Base-by-base conservation (phyloP, 2,113 vertebrate genomes). In the Syngnathoides biaculeatus region DNA sequence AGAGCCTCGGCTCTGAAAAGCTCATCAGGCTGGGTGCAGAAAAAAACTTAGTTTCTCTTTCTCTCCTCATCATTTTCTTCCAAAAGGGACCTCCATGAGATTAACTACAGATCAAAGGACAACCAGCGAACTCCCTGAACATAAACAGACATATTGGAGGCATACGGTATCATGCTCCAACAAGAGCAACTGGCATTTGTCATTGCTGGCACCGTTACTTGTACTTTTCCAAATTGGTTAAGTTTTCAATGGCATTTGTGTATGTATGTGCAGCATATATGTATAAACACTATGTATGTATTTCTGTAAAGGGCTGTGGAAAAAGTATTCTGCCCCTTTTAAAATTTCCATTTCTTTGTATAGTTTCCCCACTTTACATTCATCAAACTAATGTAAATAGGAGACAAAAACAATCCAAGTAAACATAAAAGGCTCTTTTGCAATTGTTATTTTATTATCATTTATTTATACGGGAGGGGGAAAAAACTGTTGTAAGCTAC, bases 91-190 rank as follows among this genome's bases (percentile, higher is more conserved):
- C 55, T 66, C 71, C 1, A 6, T 67, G 68, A 86, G 75, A 89
- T 87, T 80, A 83, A 81, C 60, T 68, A 73, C 79, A 87, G 78
- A 84, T 88, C 80, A 85, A 67, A 65, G 67, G 70, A 72, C 78
- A 83, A 74, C 73, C 77, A 74, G 73, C 78, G 71, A 56, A 69
- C 67, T 78, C 77, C 60, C 70, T 72, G 79, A 74, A 80, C 68
- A 76, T 72, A 61, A 71, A 57, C 72, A 72, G 9, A 62, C 60
- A 62, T 43, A 22, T 24, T 61, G 58, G 22, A 24, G 19, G 39
- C 4, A n/a, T 72, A 45, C 68, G 9, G 43, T 45, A 7, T 58
- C 56, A 19, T n/a, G 30, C 64, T 15, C 3, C 14, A 60, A 60
- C 17, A 24, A 58, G 2, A 5, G 45, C 9, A 69, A 48, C 15